phyloP scores from a whole-genome alignment of 2,113 vertebrate genomes.

The Argyrosomus japonicus region DNA sequence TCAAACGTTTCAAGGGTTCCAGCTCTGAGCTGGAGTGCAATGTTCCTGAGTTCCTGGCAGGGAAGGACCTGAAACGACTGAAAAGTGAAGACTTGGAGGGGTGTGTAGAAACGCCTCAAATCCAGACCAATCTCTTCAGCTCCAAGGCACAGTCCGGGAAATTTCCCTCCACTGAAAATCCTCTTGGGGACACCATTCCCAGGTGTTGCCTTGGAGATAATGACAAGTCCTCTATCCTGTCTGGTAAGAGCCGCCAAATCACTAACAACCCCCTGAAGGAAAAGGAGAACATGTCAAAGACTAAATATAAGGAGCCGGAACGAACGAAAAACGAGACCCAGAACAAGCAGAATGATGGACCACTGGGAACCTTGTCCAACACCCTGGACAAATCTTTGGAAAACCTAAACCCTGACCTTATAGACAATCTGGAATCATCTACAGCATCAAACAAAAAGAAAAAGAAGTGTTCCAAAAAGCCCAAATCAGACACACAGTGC shows the following conservation, averaged over 20 bases:
- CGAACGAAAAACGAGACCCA: slow-evolving; percentile 90
- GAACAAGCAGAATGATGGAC: slow-evolving; percentile 94
- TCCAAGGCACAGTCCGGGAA: slow-evolving; percentile 86
- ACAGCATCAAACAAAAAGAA: slow-evolving; percentile 93
- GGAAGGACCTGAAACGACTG: slow-evolving; percentile 92
- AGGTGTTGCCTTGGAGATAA: slow-evolving; percentile 92
- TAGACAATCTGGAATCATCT: slow-evolving; percentile 90
- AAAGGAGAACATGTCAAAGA: slow-evolving; percentile 94
- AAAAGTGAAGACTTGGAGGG: slow-evolving; percentile 89
- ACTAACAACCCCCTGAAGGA: slow-evolving; percentile 91
- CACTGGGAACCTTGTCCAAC: slow-evolving; percentile 93
- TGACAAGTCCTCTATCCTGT: slow-evolving; percentile 93
- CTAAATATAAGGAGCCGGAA: slow-evolving; percentile 87
- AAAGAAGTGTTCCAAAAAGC: slow-evolving; percentile 95
- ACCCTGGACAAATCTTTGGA: slow-evolving; percentile 89
- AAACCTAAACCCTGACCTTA: slow-evolving; percentile 88
- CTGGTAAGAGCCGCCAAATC: slow-evolving; percentile 90
- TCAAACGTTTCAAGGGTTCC: slow-evolving; percentile 95
- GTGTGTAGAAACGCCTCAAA: slow-evolving; percentile 87
- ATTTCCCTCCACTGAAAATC: slow-evolving; percentile 83
- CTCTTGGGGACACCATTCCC: slow-evolving; percentile 78
- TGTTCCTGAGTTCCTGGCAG: slow-evolving; percentile 86
- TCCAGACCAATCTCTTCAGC: slow-evolving; percentile 88
- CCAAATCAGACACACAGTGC: slow-evolving; percentile 94
- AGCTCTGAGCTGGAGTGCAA: slow-evolving; percentile 94